Base-by-base conservation (phyloP, 2,797 vertebrate genomes). In the Triplophysa bombifrons region DNA sequence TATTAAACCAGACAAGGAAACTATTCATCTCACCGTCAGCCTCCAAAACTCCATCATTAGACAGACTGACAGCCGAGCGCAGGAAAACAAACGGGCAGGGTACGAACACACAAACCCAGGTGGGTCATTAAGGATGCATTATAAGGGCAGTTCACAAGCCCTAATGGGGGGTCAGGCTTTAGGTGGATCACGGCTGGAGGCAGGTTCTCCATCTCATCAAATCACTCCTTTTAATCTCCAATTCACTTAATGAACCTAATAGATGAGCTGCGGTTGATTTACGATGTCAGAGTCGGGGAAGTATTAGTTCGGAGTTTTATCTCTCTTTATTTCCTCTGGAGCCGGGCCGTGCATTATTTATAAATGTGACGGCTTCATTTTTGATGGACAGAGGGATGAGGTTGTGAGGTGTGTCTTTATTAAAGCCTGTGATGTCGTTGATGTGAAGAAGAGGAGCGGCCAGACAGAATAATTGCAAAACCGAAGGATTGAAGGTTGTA, bases 21-120 rank as follows among this genome's bases (percentile, higher is more conserved):
- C 78, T 84, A 92, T 93, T 93, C 91, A 92, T 94, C 93, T 94
- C 90, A 82, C 90, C 90, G 90, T 90, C 90, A 88, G 73, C 87
- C 89, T 88, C 91, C 92, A 12, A 93, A 93, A 93, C 92, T 91
- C 91, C 88, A 92, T 93, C 92, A 93, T 94, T 94, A 94, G 92
- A 92, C 92, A 93, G 94, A 94, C 86, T 92, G 93, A 94, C 93
- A 94, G 92, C 90, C 88, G 88, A 89, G 56, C 91, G 89, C 87
- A 87, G 88, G 91, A 91, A 92, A 91, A 92, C 92, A 94, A 92
- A 93, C 89, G 86, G 89, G 89, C 89, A 88, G 84, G 87, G 84
- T 91, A 92, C 89, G 88, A 91, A 93, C 93, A 93, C 93, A 93
- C 89, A 91, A 87, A 89, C 90, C 81, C 87, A 83, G 89, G 88